These are phyloP conservation scores for Labrus mixtus DNA, from an alignment of 2,113 vertebrate genomes.

Conservation along the genomic window DNA sequence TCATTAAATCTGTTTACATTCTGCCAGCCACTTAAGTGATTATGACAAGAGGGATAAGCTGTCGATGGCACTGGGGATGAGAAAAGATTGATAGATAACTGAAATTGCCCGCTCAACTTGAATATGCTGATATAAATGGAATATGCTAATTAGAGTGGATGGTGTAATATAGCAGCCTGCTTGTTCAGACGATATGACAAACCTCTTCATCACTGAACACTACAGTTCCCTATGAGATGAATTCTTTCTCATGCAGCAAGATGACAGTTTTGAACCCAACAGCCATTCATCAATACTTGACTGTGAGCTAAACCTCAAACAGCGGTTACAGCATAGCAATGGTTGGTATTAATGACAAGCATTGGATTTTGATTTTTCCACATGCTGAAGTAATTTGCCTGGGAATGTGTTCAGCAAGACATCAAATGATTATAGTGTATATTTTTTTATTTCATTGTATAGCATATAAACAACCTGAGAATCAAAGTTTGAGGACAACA, in stretches of 20 bases:
- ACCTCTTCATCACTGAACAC: slow-evolving; percentile 29
- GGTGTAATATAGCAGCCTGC: slow-evolving; percentile 29
- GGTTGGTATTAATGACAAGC: background rate
- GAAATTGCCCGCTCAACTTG: slow-evolving; percentile 46
- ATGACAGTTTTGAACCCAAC: slow-evolving; percentile 9
- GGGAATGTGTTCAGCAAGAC: too few species aligned
- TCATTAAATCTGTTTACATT: slow-evolving; percentile 80
- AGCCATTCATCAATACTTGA: slow-evolving; percentile 18
- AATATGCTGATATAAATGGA: slow-evolving; percentile 65
- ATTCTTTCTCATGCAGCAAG: slow-evolving; percentile 2
- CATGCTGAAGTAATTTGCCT: background rate
- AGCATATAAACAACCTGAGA: too few species aligned
- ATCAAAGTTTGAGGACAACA: too few species aligned
- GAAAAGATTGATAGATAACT: slow-evolving; percentile 72
- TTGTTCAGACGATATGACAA: slow-evolving; percentile 26
- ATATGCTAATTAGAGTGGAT: slow-evolving; percentile 69
- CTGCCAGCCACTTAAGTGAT: slow-evolving; percentile 68
- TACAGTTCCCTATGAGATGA: slow-evolving; percentile 19
- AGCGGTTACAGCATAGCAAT: background rate
- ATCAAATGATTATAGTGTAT: background rate
- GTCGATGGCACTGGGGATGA: slow-evolving; percentile 63
- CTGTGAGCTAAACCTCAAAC: background rate
- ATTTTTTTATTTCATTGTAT: background rate
- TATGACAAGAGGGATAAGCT: slow-evolving; percentile 72
- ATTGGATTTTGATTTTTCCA: background rate